Conservation (phyloP, 2,888 invertebrate species). For the Plebejus argus region DNA sequence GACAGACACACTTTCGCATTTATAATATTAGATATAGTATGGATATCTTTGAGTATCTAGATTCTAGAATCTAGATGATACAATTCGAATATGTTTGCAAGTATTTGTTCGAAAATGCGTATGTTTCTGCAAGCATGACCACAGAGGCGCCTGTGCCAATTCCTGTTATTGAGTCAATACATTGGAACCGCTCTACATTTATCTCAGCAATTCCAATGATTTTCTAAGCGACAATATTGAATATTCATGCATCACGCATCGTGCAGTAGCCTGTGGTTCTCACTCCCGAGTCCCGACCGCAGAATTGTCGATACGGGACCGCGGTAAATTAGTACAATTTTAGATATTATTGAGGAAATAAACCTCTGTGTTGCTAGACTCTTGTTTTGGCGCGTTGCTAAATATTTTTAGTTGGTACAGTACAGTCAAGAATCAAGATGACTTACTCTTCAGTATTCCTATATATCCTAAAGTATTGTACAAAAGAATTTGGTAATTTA, state of each 20-base stretch:
- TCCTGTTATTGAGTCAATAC: slow-evolving; percentile 18
- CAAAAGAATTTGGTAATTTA: too few species aligned
- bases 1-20: too few species aligned
- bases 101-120: background rate
- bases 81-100: background rate
- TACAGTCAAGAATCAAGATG: too few species aligned
- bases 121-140: background rate
- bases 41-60: too few species aligned
- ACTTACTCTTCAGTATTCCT: too few species aligned
- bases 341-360: background rate
- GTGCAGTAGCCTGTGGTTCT: background rate
- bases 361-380: background rate
- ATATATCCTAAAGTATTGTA: too few species aligned
- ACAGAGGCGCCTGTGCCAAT: background rate
- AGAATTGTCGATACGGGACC: slow-evolving; percentile 15
- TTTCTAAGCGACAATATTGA: slow-evolving; percentile 12
- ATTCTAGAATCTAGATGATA: too few species aligned
- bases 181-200: slow-evolving; percentile 7
- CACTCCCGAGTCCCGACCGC: background rate
- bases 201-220: background rate
- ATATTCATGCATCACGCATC: slow-evolving; percentile 18
- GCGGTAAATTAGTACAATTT: background rate
- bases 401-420: background rate
- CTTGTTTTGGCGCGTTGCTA: background rate
- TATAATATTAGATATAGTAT: too few species aligned